Evolutionary conservation across 2,888 invertebrate genomes (phyloP).

Genomic region (Acanthosepion lycidas): DNA sequence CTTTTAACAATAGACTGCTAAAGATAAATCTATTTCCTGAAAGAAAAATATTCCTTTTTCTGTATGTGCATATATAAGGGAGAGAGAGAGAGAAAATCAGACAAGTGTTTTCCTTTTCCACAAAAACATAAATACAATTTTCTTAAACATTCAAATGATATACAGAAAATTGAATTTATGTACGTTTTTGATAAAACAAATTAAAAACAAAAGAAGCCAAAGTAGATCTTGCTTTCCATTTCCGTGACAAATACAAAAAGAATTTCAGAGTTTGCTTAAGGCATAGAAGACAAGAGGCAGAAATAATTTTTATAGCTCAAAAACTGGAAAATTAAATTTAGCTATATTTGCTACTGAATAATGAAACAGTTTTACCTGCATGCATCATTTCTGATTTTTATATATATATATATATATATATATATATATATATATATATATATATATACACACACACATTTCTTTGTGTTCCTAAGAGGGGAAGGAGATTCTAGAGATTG

Average conservation of each 20-base stretch:
- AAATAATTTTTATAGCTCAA: neutral
- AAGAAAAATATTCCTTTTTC: neutral
- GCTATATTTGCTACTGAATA: slow-evolving; percentile 9
- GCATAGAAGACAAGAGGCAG: neutral
- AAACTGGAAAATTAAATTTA: neutral
- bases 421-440: neutral
- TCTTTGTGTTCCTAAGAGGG: neutral
- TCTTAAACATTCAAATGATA: slow-evolving; percentile 10
- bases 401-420: neutral
- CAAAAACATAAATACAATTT: neutral
- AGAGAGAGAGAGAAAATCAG: neutral
- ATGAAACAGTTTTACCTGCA: neutral
- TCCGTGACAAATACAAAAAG: neutral
- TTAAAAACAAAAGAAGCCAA: neutral
- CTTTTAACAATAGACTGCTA: slow-evolving; percentile 11
- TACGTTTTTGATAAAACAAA: neutral
- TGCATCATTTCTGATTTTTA: neutral
- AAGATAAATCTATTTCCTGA: neutral
- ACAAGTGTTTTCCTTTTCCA: neutral
- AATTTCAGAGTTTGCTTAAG: neutral
- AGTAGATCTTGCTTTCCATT: neutral
- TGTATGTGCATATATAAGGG: neutral
- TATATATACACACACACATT: neutral
- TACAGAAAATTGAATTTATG: neutral
- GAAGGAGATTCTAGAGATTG: neutral